A percentile compares a stretch with the other conserved stretches of the same genome.
These are phyloP conservation scores for Agelastica alni DNA, from an alignment of 2,888 invertebrate species.

Conservation along the genomic window DNA sequence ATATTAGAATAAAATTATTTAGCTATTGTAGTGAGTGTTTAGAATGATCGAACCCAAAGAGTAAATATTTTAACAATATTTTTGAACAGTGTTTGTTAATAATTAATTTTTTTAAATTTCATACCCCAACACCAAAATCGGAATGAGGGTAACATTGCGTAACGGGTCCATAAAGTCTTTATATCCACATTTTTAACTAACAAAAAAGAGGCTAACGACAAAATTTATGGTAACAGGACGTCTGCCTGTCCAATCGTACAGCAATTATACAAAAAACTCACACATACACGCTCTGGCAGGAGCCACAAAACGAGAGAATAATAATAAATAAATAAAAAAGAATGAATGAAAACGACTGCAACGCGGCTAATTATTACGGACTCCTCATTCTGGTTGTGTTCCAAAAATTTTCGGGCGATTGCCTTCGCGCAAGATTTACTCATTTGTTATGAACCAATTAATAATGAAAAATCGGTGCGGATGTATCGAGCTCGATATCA, in stretches of 20 bases:
- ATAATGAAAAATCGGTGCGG: slow-evolving; percentile 27
- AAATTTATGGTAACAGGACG: neutral
- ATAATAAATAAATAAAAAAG: no score
- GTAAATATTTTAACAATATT: no score
- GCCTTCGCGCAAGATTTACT: slow-evolving; percentile 24
- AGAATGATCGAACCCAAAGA: no score
- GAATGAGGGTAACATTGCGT: no score
- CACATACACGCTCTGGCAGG: neutral
- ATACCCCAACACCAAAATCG: no score
- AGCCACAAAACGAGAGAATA: no score
- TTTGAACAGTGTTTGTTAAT: no score
- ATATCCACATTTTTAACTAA: no score
- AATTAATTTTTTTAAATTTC: no score
- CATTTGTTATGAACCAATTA: slow-evolving; percentile 26
- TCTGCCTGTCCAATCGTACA: neutral
- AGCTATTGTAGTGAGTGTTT: no score
- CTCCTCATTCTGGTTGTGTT: slow-evolving; percentile 29
- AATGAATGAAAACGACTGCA: slow-evolving; percentile 6
- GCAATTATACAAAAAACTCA: slow-evolving; percentile 9
- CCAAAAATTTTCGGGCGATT: slow-evolving; percentile 24
- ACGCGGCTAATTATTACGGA: slow-evolving; percentile 26
- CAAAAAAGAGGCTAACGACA: neutral
- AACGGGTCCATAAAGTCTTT: no score
- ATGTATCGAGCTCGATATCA: slow-evolving; percentile 18
- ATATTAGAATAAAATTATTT: no score